Conservation (phyloP, 2,888 invertebrate species). For the Amaurobius ferox region DNA sequence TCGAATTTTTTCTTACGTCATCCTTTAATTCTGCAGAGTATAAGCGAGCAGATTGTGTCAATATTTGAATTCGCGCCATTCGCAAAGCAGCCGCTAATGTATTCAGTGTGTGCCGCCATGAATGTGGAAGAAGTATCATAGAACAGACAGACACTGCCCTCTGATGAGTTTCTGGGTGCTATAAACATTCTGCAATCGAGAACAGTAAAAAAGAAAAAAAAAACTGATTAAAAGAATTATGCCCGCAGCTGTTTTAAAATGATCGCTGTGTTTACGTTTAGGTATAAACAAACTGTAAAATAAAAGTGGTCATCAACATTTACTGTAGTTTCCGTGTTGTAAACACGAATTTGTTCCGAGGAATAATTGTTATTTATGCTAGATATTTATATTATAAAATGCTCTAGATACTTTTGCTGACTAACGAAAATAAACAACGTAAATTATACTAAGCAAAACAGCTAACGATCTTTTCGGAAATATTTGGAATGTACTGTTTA, state of each 20-base stretch:
- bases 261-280: too few species aligned
- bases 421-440: too few species aligned
- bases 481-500: too few species aligned
- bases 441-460: too few species aligned
- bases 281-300: not conserved
- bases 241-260: not conserved
- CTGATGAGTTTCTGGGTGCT: not conserved
- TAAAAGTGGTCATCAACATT: too few species aligned
- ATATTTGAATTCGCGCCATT: conserved; percentile 66
- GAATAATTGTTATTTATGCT: too few species aligned
- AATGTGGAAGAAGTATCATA: not conserved
- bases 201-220: not conserved
- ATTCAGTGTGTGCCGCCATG: conserved; percentile 26
- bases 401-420: too few species aligned
- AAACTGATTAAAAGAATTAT: not conserved
- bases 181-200: not conserved
- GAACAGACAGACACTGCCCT: not conserved
- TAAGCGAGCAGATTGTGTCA: conserved; percentile 47
- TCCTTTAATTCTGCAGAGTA: conserved; percentile 53
- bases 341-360: too few species aligned
- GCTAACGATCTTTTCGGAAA: too few species aligned
- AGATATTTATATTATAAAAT: too few species aligned
- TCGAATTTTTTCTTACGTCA: conserved; percentile 26
- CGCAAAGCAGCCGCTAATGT: conserved; percentile 46
- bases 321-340: too few species aligned